phyloP scores from a whole-genome alignment of 2,888 invertebrate species.

The Megaustenia siamemsis region DNA sequence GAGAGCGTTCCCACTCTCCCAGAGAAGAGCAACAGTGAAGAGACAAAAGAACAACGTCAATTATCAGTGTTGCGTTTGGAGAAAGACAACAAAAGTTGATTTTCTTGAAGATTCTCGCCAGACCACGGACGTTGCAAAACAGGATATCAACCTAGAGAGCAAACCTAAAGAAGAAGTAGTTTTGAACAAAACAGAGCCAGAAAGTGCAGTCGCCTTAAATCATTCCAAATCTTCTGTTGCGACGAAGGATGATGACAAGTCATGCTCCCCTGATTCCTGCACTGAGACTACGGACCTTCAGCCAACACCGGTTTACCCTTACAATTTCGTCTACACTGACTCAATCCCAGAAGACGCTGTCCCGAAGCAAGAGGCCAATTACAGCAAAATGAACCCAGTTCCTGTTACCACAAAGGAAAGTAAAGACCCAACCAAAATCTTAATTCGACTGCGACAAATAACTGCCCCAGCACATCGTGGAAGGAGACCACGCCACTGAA shows the following conservation, averaged over 20 bases:
- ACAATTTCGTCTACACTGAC: slow-evolving; percentile 44
- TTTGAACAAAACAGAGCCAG: background rate
- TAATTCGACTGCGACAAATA: background rate
- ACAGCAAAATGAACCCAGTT: background rate
- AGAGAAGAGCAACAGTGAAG: background rate
- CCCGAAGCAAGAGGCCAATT: background rate
- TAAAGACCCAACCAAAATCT: background rate
- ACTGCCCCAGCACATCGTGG: background rate
- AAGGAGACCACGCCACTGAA: slow-evolving; percentile 31
- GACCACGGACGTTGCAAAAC: background rate
- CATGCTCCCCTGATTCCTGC: slow-evolving; percentile 7
- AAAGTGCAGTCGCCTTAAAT: background rate
- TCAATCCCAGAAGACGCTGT: slow-evolving; percentile 7
- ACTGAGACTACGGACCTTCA: slow-evolving; percentile 35
- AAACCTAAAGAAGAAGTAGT: background rate
- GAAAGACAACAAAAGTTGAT: background rate
- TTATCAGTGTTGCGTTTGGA: background rate
- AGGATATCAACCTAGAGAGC: background rate
- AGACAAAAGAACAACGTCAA: background rate
- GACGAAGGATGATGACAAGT: background rate
- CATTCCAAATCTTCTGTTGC: background rate
- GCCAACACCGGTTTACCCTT: slow-evolving; percentile 20
- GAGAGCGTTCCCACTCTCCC: slow-evolving; percentile 41
- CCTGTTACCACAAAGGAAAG: background rate
- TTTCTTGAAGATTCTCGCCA: background rate